Evolutionary conservation across 2,888 invertebrate genomes (phyloP).

Genomic region (Poecilus cupreus): DNA sequence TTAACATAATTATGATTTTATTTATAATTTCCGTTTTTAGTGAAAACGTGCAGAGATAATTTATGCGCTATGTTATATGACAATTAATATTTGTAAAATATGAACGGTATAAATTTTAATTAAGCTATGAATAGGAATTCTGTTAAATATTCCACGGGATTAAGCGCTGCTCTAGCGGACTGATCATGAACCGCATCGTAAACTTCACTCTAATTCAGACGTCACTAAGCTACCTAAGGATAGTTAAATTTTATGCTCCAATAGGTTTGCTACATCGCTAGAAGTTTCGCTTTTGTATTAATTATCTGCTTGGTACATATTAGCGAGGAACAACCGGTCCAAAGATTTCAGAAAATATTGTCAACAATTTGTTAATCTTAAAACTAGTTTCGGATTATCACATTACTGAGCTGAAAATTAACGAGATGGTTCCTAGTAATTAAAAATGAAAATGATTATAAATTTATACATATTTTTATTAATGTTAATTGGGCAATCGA

Average conservation of each 20-base stretch:
- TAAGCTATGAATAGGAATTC: conserved; percentile 2
- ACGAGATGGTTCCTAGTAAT: not conserved
- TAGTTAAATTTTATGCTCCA: conserved; percentile 39
- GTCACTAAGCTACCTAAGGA: not conserved
- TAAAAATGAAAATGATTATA: not conserved
- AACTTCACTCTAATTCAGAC: conserved; percentile 9
- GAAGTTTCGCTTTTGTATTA: conserved; percentile 22
- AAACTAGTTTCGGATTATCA: not conserved
- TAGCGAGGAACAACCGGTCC: not conserved
- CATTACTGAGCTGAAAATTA: not conserved
- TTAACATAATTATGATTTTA: conserved; percentile 52
- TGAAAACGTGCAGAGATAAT: conserved; percentile 47
- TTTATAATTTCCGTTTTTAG: conserved; percentile 54
- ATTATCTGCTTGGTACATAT: not conserved
- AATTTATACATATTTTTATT: too few relatives aligned
- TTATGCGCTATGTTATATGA: conserved; percentile 34
- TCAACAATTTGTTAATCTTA: conserved; percentile 8
- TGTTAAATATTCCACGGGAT: conserved; percentile 43
- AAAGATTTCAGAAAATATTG: not conserved
- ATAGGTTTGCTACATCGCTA: not conserved
- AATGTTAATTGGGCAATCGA: too few relatives aligned
- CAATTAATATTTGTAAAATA: conserved; percentile 52
- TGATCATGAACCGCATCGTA: conserved; percentile 27
- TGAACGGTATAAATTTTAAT: conserved; percentile 43
- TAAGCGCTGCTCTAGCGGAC: conserved; percentile 21